A percentile compares a stretch with the other conserved stretches of the same genome.
These are phyloP conservation scores for Brachypterus glaber DNA, from an alignment of 2,888 invertebrate species.

Conservation along the genomic window DNA sequence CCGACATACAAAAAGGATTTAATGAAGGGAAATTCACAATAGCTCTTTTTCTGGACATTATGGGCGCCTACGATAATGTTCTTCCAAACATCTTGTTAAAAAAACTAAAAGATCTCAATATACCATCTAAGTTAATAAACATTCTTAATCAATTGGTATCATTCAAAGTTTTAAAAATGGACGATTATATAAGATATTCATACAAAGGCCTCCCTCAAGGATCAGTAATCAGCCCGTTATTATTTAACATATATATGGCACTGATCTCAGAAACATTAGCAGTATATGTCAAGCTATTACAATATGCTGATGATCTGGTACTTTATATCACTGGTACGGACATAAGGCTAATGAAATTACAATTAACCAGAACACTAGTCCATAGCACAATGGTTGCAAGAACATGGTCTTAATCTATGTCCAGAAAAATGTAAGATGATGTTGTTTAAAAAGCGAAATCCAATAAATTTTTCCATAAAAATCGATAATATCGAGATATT, in stretches of 20 bases:
- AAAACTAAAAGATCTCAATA: background rate
- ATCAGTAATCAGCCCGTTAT: constrained; percentile 10
- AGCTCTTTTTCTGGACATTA: no score
- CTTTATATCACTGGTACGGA: no score
- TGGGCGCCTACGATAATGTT: no score
- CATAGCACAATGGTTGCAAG: constrained; percentile 6
- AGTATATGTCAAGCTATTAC: constrained; percentile 5
- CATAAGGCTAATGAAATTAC: no score
- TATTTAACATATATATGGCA: constrained; percentile 11
- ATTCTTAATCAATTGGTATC: background rate
- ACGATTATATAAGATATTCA: background rate
- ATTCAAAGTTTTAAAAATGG: no score
- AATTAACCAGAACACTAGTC: constrained; percentile 7
- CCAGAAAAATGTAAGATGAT: constrained; percentile 9
- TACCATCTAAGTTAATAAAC: constrained; percentile 1
- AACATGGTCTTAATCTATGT: constrained; percentile 7
- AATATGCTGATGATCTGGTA: constrained; percentile 13
- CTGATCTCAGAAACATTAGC: background rate
- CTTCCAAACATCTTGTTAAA: constrained; percentile 3
- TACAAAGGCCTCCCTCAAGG: constrained; percentile 3
- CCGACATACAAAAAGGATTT: no score
- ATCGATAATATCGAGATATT: background rate
- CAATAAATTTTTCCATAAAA: background rate
- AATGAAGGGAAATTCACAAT: no score
- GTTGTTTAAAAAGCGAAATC: constrained; percentile 9